Conservation (phyloP, 2,113 vertebrate species). For the Rhineura floridana region DNA sequence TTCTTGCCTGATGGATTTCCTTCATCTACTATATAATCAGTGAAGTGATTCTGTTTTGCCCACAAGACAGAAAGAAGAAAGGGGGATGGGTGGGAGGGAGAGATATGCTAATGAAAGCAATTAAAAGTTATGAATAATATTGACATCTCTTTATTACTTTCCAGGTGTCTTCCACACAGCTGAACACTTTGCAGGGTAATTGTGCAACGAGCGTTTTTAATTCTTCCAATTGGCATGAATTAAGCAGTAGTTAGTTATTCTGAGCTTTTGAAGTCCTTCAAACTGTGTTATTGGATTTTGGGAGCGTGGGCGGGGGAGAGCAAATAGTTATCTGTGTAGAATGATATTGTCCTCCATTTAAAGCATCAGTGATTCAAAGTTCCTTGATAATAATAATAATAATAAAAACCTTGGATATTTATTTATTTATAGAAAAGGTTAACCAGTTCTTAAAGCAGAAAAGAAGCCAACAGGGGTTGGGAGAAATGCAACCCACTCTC, state of each 20-base stretch:
- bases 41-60: conserved; percentile 71
- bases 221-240: conserved; percentile 73
- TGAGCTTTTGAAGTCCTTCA: conserved; percentile 59
- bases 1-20: conserved; percentile 58
- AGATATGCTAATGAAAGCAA: conserved; percentile 64
- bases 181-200: conserved; percentile 73
- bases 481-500: not conserved
- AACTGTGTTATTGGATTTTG: conserved; percentile 61
- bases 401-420: not conserved
- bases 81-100: not conserved
- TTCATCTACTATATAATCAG: conserved; percentile 65
- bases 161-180: conserved; percentile 67
- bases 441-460: not conserved
- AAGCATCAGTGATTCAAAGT: conserved; percentile 1
- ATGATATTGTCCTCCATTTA: conserved; percentile 44
- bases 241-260: conserved; percentile 66
- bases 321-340: conserved; percentile 40
- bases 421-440: not conserved
- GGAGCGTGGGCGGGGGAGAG: conserved; percentile 64
- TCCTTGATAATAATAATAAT: not conserved
- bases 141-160: conserved; percentile 74
- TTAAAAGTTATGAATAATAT: conserved; percentile 78
- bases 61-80: conserved; percentile 59
- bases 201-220: conserved; percentile 68
- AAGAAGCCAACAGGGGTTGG: not conserved